Base-by-base conservation (phyloP, 2,113 vertebrate species). In the Coryphaenoides rupestris region DNA sequence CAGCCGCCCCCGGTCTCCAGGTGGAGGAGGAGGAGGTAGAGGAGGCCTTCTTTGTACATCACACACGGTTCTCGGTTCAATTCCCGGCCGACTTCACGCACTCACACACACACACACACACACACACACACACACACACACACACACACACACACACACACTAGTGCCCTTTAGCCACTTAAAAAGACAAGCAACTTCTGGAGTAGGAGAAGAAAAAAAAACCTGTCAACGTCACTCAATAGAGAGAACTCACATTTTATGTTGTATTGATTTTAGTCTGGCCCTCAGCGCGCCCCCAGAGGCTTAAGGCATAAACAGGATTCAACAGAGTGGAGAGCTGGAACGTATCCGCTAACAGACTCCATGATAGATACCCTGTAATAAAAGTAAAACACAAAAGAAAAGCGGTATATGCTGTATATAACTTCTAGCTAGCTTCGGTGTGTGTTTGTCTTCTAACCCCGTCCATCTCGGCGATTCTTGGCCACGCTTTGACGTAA, bases 211-310 rank as follows among this genome's bases (percentile, higher is more conserved):
- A 40, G 2, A 6, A 40, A 40, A 40, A 40, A 50, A 50, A 83
- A 82, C 77, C 79, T n/a, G n/a, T 76, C 56, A 46, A 65, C 69
- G 53, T 78, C 77, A 66, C 50, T 84, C 77, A 77, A 13, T 46
- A 68, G 58, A 57, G 74, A 71, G 28, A 40, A 40, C 17, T 63
- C 66, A 63, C 67, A 64, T 73, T 83, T 77, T 7, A 76, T 76
- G 73, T 59, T 62, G 72, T 82, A 82, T 82, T 76, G 77, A 83
- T 78, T 73, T 58, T 33, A 23, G 46, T 24, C 58, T 60, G 17
- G 49, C 21, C 53, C 33, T 69, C 66, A 19, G 63, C 60, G 65
- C 71, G 54, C 64, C 63, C 65, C 73, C 68, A 60, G 40, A 71
- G 62, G 58, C 49, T 67, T 72, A 26, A 69, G 68, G 72, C 73